Base-by-base conservation (phyloP, 2,888 invertebrate genomes). In the Sceliomorpha sp. region DNA sequence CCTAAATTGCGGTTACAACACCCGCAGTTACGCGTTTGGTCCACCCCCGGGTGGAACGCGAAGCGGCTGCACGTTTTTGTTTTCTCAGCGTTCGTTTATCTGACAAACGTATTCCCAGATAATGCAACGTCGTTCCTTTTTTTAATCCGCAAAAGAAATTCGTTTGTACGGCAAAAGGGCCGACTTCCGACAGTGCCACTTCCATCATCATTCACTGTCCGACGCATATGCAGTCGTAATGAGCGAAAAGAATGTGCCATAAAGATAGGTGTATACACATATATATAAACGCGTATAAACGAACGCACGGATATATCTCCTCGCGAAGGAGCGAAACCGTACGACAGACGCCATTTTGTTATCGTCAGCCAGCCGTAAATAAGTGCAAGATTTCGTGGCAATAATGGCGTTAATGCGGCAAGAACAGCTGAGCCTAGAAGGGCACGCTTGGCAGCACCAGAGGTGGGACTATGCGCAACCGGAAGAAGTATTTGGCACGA, bases 341-440 rank as follows among this genome's bases (percentile, higher is more conserved):
- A n/a, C n/a, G 42, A 50, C 50, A 62, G 34, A 62, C 75, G 78
- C 78, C 81, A 81, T 80, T 81, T 80, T 81, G 76, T 72, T 70
- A 69, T 72, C 53, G 51, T 39, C 74, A 77, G 80, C 81, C 76
- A 78, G 78, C 74, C 79, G 79, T 79, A 78, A 55, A 79, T 77
- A 79, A 79, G 77, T 71, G 62, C 69, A 67, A 69, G 78, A 75
- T 79, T 81, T 77, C 77, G 75, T 74, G 75, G 76, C 74, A 81
- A 53, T 53, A 17, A 81, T 81, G 79, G 78, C 78, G 76, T 72
- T 76, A 76, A 74, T 76, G 67, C 75, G 13, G 37, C 8, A 27
- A 36, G 27, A 60, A 50, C 42, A 15, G 10, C 29, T 15, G 9
- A 32, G 10, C 32, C 24, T 17, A 50, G 44, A 56, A 51, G 64